Conservation (phyloP, 2,113 vertebrate genomes). For the Entelurus aequoreus region DNA sequence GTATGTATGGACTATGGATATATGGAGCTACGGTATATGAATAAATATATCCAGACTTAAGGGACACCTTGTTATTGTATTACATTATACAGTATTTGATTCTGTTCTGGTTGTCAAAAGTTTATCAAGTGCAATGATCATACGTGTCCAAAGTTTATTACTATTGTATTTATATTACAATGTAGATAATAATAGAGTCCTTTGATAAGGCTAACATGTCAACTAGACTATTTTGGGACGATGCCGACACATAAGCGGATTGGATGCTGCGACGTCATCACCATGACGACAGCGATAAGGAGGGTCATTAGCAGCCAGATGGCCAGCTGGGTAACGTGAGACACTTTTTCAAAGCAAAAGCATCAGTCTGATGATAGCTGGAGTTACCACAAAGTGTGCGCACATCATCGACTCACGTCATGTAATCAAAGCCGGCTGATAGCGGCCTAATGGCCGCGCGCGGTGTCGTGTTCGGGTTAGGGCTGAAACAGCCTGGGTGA, state of each 20-base stretch:
- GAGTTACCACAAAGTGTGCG: constrained; percentile 46
- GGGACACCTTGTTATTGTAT: too few species aligned
- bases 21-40: too few species aligned
- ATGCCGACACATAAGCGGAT: constrained; percentile 4
- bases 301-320: constrained; percentile 25
- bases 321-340: constrained; percentile 49
- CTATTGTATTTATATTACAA: too few species aligned
- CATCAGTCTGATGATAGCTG: constrained; percentile 55
- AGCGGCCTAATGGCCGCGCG: constrained; percentile 39
- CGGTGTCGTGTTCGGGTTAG: constrained; percentile 71
- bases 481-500: constrained; percentile 73
- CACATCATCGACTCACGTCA: constrained; percentile 34
- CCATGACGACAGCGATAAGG: constrained; percentile 14
- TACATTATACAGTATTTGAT: too few species aligned
- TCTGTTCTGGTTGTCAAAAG: too few species aligned
- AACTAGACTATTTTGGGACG: too few species aligned
- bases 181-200: too few species aligned
- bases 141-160: too few species aligned
- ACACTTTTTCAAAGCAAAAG: constrained; percentile 51
- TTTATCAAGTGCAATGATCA: too few species aligned
- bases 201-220: too few species aligned
- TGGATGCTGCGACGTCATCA: constrained; percentile 4
- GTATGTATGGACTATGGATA: too few species aligned
- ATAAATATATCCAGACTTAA: too few species aligned
- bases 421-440: constrained; percentile 72